phyloP scores from a whole-genome alignment of 2,888 invertebrate species.

The Clivina fossor region DNA sequence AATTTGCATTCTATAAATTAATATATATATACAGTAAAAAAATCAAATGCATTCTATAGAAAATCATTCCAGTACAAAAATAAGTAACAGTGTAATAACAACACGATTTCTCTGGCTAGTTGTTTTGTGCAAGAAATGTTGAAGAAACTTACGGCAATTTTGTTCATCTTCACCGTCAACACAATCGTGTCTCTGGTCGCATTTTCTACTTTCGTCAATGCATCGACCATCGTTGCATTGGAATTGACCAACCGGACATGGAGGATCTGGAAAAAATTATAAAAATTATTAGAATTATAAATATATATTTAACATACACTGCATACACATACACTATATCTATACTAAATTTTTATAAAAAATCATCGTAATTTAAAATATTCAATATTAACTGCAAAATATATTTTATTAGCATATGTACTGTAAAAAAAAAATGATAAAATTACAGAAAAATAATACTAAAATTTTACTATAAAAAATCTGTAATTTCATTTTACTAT shows the following conservation, averaged over 20 bases:
- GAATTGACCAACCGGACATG: slow-evolving; percentile 55
- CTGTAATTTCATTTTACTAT: no score
- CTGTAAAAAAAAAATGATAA: not conserved
- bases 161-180: slow-evolving; percentile 63
- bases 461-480: no score
- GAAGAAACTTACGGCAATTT: slow-evolving; percentile 52
- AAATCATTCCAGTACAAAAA: not conserved
- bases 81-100: no score
- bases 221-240: slow-evolving; percentile 61
- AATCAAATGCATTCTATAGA: not conserved
- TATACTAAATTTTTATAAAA: no score
- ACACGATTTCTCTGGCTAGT: not conserved
- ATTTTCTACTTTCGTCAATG: slow-evolving; percentile 58
- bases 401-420: no score
- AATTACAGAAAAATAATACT: not conserved
- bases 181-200: slow-evolving; percentile 62
- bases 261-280: slow-evolving; percentile 38
- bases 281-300: not conserved
- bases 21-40: not conserved
- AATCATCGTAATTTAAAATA: no score
- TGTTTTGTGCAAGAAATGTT: not conserved
- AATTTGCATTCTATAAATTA: not conserved
- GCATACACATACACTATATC: no score
- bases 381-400: no score
- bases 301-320: not conserved